These are phyloP conservation scores for Myotis davidii DNA, from an alignment of 2,113 vertebrate species.

Conservation along the genomic window DNA sequence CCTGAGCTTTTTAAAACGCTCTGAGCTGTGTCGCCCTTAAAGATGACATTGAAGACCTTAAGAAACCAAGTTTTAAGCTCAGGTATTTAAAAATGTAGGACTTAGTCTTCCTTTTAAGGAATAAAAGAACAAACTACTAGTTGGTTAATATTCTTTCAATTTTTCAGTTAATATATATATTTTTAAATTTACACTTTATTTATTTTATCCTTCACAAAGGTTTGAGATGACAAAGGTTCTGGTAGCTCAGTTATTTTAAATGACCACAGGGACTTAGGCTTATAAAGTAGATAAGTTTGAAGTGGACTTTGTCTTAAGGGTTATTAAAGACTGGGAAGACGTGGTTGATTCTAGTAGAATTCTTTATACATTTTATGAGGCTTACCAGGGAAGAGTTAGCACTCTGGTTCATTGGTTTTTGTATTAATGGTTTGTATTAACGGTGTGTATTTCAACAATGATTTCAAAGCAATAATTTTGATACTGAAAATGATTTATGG, in stretches of 20 bases:
- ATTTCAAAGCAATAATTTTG: slow-evolving; percentile 42
- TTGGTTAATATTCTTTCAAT: background rate
- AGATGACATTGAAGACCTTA: slow-evolving; percentile 35
- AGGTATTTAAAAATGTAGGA: slow-evolving; percentile 26
- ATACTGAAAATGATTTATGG: slow-evolving; percentile 37
- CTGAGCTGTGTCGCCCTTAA: background rate
- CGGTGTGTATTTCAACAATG: slow-evolving; percentile 11
- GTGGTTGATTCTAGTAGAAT: background rate
- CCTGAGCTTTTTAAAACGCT: slow-evolving; percentile 5
- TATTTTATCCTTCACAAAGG: slow-evolving; percentile 32
- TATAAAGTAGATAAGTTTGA: background rate
- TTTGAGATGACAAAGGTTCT: background rate
- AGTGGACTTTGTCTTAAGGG: background rate
- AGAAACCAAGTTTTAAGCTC: slow-evolving; percentile 28
- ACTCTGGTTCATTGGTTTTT: slow-evolving; percentile 45
- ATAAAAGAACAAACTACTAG: slow-evolving; percentile 1
- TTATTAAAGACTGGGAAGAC: background rate
- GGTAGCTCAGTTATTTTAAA: slow-evolving; percentile 32
- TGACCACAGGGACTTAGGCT: background rate
- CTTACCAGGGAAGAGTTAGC: slow-evolving; percentile 33
- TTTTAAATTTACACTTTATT: background rate
- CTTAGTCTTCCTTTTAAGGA: slow-evolving; percentile 13
- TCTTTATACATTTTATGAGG: background rate
- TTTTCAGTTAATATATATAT: background rate
- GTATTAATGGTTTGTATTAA: slow-evolving; percentile 2